phyloP scores from a whole-genome alignment of 1,140 invertebrate species.

The Aphaenogaster floridana region DNA sequence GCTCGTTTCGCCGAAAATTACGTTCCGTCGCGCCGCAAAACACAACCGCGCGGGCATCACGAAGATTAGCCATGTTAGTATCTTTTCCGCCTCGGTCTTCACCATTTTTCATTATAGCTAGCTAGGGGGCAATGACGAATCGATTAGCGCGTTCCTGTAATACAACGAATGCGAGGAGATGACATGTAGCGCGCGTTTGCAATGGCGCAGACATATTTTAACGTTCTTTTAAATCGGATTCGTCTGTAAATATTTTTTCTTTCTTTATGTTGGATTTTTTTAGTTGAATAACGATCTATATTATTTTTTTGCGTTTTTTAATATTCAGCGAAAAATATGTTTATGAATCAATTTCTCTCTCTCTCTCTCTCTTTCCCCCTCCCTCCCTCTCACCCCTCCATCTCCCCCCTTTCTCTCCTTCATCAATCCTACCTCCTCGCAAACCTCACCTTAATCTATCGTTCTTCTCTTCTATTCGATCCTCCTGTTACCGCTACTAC shows the following conservation, averaged over 20 bases:
- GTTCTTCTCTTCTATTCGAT: too few relatives aligned
- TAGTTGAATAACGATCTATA: not conserved
- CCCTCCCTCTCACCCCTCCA: too few relatives aligned
- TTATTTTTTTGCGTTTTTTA: not conserved
- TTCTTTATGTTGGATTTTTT: not conserved
- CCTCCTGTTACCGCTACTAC: too few relatives aligned
- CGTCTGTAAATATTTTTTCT: not conserved
- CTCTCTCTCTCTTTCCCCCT: too few relatives aligned
- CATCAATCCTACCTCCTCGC: too few relatives aligned
- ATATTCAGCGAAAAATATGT: not conserved
- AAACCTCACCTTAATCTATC: too few relatives aligned
- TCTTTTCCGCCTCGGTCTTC: not conserved
- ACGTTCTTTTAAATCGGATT: not conserved
- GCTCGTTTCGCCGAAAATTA: constrained; percentile 47
- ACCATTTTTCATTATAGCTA: constrained; percentile 1
- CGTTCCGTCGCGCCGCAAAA: not conserved
- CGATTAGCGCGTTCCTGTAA: not conserved
- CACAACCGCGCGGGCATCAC: not conserved
- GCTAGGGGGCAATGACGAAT: too few relatives aligned
- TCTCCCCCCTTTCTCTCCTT: too few relatives aligned
- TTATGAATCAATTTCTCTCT: not conserved
- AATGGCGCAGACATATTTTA: not conserved
- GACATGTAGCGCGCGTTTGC: not conserved
- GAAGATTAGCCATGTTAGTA: constrained; percentile 14
- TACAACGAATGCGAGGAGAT: not conserved